phyloP scores from a whole-genome alignment of 2,797 vertebrate species.

The Cossypha caffra region DNA sequence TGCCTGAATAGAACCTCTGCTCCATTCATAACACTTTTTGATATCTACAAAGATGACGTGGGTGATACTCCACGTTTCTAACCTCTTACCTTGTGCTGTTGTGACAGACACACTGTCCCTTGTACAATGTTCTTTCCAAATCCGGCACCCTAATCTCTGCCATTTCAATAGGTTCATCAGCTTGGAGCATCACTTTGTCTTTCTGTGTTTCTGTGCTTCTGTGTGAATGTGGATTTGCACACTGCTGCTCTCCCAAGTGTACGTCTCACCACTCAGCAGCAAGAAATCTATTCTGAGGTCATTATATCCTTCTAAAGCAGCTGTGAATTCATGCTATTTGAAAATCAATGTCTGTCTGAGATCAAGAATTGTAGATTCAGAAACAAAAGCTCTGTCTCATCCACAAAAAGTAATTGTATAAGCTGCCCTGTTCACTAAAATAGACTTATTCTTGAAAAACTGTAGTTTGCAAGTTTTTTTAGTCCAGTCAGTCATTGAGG shows the following conservation, averaged over 20 bases:
- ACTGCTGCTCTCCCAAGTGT: background rate
- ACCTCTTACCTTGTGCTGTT: background rate
- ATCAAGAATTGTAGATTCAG: background rate
- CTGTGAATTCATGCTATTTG: background rate
- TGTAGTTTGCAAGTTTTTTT: background rate
- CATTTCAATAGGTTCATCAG: background rate
- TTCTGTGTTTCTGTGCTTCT: background rate
- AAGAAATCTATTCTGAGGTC: background rate
- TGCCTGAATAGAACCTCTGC: background rate
- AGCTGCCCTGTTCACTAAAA: background rate
- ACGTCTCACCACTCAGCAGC: background rate
- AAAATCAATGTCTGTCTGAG: background rate
- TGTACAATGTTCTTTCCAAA: fast-evolving
- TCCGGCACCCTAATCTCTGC: background rate
- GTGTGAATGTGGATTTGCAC: background rate
- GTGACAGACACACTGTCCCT: background rate
- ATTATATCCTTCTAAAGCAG: background rate
- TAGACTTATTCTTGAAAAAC: background rate
- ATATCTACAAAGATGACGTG: background rate
- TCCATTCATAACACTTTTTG: background rate
- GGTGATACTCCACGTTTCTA: background rate
- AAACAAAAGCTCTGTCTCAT: background rate
- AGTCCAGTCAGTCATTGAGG: background rate
- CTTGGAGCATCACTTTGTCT: background rate
- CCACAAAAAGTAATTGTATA: background rate